phyloP scores from a whole-genome alignment of 2,888 invertebrate species.

The Drosophila cognata region DNA sequence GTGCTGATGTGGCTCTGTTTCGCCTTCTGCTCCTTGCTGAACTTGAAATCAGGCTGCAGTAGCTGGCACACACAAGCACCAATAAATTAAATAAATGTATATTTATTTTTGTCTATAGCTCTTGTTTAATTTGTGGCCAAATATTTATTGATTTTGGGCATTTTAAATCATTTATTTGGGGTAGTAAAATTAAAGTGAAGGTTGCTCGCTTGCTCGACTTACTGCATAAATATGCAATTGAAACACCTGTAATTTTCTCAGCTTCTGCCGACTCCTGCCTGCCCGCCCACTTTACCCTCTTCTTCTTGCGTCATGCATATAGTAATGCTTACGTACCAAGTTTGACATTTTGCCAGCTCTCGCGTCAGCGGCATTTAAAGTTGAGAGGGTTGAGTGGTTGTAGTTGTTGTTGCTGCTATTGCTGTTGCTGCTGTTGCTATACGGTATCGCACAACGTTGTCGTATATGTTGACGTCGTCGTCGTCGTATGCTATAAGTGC shows the following conservation, averaged over 20 bases:
- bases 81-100: background rate
- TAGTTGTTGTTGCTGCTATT: constrained; percentile 15
- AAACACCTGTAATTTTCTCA: constrained; percentile 26
- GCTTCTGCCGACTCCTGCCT: background rate
- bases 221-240: constrained; percentile 23
- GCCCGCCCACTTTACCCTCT: background rate
- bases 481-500: constrained; percentile 75
- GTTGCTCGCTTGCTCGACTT: constrained; percentile 12
- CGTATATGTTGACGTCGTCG: constrained; percentile 54
- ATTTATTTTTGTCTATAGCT: background rate
- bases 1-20: constrained; percentile 40
- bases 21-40: constrained; percentile 46
- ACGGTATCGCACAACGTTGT: constrained; percentile 57
- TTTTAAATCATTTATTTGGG: constrained; percentile 42
- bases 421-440: constrained; percentile 16
- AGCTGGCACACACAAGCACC: constrained; percentile 18
- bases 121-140: background rate
- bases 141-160: constrained; percentile 44
- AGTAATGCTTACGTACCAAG: constrained; percentile 51
- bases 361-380: constrained; percentile 43
- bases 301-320: constrained; percentile 52
- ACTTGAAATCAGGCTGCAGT: constrained; percentile 56
- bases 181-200: constrained; percentile 10
- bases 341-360: constrained; percentile 68
- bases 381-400: constrained; percentile 66